Evolutionary conservation across 1,140 invertebrate species (phyloP), one percentile per base, ranked within the genome.

Genomic region (Steinernema khuongi): DNA sequence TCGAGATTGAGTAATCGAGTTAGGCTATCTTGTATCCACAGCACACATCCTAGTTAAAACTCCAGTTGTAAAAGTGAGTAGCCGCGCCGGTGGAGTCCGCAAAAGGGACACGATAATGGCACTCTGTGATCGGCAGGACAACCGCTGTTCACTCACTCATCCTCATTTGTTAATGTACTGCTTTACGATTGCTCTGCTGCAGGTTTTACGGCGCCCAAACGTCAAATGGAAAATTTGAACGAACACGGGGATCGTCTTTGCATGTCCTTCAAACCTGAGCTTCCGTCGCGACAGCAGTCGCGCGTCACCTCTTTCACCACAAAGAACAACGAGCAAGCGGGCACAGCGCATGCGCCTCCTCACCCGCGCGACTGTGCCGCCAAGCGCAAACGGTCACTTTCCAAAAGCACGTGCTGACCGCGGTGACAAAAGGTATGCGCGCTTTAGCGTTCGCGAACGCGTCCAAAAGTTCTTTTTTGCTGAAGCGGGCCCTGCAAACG

Each of bases 101-200:
- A 60, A 22, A 60, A 60, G 50, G 50, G 26, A 60, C n/a, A n/a
- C n/a, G 50, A 60, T 11, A 60, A 60, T 60, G 50, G 50, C 50
- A 60, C 50, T 60, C 26, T 60, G 50, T 17, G 50, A 60, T 60
- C 50, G 50, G 50, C 4, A 60, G 50, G 26, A 60, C 50, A 60
- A 60, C 7, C 19, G 50, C 50, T 22, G 36, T 22, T 14, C 50
- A 60, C 50, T 14, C 50, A 60, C 50, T 60, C 26, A 60, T 60
- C 50, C 50, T 60, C 50, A 60, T 60, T 60, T 60, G 50, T 60
- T 60, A 60, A 60, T 60, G 50, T 60, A 60, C 50, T 60, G 4
- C 50, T 60, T 60, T 60, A 60, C 50, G 50, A 60, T 26, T 22
- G 50, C 26, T 60, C 11, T n/a, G 50, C 50, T 60, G 7, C 14